Evolutionary conservation across 2,888 invertebrate species (phyloP).

Genomic region (Frankliniella fusca): DNA sequence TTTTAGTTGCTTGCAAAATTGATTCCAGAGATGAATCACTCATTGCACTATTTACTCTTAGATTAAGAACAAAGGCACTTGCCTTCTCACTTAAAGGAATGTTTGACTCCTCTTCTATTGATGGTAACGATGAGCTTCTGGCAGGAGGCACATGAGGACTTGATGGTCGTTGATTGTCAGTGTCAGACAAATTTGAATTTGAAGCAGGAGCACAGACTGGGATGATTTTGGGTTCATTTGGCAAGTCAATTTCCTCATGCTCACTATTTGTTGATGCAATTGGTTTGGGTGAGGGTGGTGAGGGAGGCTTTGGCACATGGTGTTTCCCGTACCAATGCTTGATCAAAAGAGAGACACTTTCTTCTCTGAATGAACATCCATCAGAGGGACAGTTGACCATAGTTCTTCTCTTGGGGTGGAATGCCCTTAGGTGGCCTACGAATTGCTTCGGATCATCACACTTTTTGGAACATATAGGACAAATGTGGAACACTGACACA

Average conservation of each 20-base stretch:
- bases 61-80: not conserved
- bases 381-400: too few species aligned
- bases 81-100: not conserved
- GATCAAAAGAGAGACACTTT: too few species aligned
- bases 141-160: too few species aligned
- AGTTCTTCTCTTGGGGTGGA: too few species aligned
- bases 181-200: not conserved
- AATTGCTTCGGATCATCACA: too few species aligned
- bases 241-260: not conserved
- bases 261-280: not conserved
- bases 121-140: too few species aligned
- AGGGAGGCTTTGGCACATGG: not conserved
- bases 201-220: not conserved
- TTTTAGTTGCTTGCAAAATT: not conserved
- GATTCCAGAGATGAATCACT: not conserved
- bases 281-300: not conserved
- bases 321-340: constrained; percentile 1
- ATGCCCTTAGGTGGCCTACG: too few species aligned
- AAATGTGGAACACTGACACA: too few species aligned
- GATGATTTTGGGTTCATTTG: not conserved
- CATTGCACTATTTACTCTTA: not conserved
- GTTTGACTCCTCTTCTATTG: not conserved
- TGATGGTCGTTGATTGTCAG: not conserved
- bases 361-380: too few species aligned
- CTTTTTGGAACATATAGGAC: too few species aligned